Evolutionary conservation across 2,113 vertebrate species (phyloP), one percentile per base, ranked within the genome.

Genomic region (Corvus cornix): DNA sequence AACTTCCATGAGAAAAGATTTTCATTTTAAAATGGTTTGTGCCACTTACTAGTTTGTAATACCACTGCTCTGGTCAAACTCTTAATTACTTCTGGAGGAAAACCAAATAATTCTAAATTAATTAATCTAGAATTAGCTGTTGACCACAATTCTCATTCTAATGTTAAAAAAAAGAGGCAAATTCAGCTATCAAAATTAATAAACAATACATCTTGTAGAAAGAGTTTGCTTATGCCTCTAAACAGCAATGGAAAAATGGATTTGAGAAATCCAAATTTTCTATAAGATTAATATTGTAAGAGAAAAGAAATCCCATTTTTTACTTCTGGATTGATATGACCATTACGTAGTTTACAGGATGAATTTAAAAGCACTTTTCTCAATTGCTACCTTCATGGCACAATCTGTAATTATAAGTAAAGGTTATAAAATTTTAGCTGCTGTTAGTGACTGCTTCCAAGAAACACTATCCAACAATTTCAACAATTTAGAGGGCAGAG

Each of bases 361-460:
- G 20, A 77, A 76, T 85, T 82, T 91, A n/a, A 84, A 66, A 84
- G 14, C 13, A 64, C 7, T 87, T 84, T 91, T 84, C 28, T 63
- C 41, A 70, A 26, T 82, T 78, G n/a, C 17, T 93, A 44, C n/a
- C 7, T 87, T 88, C 58, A 82, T 64, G 30, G 17, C 14, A 76
- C 16, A 86, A 37, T 89, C 96, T 84, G 18, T 84, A 91, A 90
- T 89, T 91, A 79, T 39, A 95, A 87, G 24, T 70, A 95, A 95
- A 95, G 13, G 17, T 91, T 86, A 69, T 70, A 92, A 74, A 91
- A 89, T 77, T 94, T 93, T 93, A 83, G 89, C 60, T 68, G 23
- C 52, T 44, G 9, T 64, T 62, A 89, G 53, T 77, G 13, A 48
- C n/a, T 59, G 16, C 77, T 95, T 55, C 69, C 66, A 96, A 96